Evolutionary conservation across 2,797 vertebrate species (phyloP).

Genomic region (Macroramphosus scolopax): DNA sequence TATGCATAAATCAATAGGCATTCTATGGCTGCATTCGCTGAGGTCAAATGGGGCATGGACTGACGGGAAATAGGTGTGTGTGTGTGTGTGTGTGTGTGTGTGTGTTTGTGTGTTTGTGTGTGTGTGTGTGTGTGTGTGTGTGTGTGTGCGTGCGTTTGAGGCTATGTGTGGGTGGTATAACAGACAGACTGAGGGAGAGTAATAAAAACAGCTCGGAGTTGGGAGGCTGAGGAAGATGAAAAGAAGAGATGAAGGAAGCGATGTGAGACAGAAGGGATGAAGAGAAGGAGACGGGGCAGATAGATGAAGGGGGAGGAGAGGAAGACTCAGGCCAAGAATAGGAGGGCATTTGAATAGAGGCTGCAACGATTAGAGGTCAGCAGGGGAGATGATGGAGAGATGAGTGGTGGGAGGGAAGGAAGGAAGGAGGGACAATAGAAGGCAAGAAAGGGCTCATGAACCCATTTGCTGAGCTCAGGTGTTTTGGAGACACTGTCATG

Average conservation of each 20-base stretch:
- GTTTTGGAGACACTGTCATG: constrained; percentile 50
- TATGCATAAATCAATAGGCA: constrained; percentile 69
- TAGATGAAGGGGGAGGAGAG: constrained; percentile 9
- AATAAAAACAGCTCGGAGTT: constrained; percentile 40
- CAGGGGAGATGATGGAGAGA: constrained; percentile 43
- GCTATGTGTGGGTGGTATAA: constrained; percentile 14
- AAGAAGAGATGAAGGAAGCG: constrained; percentile 4
- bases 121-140: constrained; percentile 18
- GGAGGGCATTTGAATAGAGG: constrained; percentile 22
- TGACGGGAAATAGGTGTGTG: constrained; percentile 56
- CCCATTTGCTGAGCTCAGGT: constrained; percentile 63
- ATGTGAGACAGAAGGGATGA: not conserved
- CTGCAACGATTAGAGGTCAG: constrained; percentile 37
- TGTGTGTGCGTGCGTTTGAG: constrained; percentile 12
- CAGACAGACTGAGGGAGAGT: constrained; percentile 29
- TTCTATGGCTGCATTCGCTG: constrained; percentile 62
- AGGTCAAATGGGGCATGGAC: constrained; percentile 56
- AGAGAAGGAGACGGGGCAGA: not conserved
- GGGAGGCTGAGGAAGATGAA: constrained; percentile 11
- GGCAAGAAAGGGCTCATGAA: constrained; percentile 23
- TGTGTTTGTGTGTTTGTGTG: constrained; percentile 14
- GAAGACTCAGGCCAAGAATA: constrained; percentile 1
- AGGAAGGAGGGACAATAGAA: constrained; percentile 27
- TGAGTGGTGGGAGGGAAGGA: constrained; percentile 30
- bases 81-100: constrained; percentile 19